phyloP scores from a whole-genome alignment of 1,140 invertebrate genomes.

The Heliconius nattereri region DNA sequence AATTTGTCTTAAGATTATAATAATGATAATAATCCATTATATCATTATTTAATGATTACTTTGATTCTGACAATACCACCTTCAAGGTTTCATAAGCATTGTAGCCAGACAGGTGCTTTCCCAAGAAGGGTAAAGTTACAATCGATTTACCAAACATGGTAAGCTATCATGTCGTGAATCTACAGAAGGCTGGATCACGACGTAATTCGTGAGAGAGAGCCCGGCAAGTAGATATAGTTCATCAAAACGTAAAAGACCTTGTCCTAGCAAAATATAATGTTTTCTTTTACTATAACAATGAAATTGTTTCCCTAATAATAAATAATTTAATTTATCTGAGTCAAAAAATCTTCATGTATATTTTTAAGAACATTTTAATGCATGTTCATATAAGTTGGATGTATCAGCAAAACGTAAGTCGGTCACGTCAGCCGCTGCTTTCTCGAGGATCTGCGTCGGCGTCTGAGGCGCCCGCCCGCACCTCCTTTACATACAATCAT shows the following conservation, averaged over 20 bases:
- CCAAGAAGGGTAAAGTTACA: constrained; percentile 21
- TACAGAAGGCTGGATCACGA: constrained; percentile 56
- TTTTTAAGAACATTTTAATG: not conserved
- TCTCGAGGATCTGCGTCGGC: constrained; percentile 55
- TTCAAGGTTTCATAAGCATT: not conserved
- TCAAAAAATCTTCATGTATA: not conserved
- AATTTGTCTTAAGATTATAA: not conserved
- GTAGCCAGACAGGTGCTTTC: constrained; percentile 6
- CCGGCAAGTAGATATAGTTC: constrained; percentile 42
- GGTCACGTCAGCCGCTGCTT: constrained; percentile 43
- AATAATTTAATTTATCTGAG: too few species aligned
- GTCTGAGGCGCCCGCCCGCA: constrained; percentile 51
- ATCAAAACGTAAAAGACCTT: constrained; percentile 28
- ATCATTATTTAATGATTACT: not conserved
- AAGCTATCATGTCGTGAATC: constrained; percentile 73
- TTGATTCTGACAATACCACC: not conserved
- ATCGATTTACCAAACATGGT: constrained; percentile 30
- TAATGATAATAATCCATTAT: not conserved
- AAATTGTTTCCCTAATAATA: too few species aligned
- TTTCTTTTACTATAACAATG: not conserved
- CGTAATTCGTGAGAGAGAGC: constrained; percentile 66
- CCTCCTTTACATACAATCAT: constrained; percentile 77
- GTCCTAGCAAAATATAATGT: not conserved
- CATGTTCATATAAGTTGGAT: not conserved
- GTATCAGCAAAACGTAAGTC: constrained; percentile 18